phyloP scores from a whole-genome alignment of 2,113 vertebrate species.

The Scophthalmus maximus region DNA sequence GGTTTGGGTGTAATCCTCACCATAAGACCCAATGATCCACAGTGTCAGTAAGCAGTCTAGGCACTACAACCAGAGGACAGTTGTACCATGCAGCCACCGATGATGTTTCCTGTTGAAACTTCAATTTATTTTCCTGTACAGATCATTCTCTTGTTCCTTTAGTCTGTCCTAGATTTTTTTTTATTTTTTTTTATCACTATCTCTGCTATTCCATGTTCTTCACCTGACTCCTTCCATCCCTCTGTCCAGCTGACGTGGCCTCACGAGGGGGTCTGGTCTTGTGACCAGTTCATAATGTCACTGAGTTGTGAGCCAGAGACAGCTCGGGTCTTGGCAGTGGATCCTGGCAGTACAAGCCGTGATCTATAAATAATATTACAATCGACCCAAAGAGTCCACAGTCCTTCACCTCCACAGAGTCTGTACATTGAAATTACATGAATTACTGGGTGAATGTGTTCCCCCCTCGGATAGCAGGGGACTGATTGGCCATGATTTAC shows the following conservation, averaged over 20 bases:
- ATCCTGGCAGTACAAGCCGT: constrained; percentile 47
- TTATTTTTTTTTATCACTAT: no score
- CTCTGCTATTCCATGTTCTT: neutral
- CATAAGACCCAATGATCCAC: constrained; percentile 32
- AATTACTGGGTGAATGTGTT: neutral
- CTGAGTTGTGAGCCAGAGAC: constrained; percentile 55
- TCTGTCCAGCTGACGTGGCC: constrained; percentile 23
- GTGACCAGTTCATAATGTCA: constrained; percentile 80
- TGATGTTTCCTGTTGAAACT: neutral
- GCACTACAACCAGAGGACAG: neutral
- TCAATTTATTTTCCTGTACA: no score
- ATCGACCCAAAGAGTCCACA: constrained; percentile 21
- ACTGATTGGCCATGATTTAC: constrained; percentile 34
- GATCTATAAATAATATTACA: constrained; percentile 65
- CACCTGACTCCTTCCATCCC: neutral
- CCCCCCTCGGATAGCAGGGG: neutral
- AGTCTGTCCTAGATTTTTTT: no score
- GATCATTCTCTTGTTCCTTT: neutral
- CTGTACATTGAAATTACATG: neutral
- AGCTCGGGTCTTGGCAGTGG: constrained; percentile 36
- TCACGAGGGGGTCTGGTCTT: constrained; percentile 33
- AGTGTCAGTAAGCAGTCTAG: neutral
- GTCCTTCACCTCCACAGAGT: neutral
- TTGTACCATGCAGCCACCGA: neutral
- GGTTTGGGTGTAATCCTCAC: constrained; percentile 39